Conservation (phyloP, 64 coral and sea anemone genomes). For the Montipora foliosa region DNA sequence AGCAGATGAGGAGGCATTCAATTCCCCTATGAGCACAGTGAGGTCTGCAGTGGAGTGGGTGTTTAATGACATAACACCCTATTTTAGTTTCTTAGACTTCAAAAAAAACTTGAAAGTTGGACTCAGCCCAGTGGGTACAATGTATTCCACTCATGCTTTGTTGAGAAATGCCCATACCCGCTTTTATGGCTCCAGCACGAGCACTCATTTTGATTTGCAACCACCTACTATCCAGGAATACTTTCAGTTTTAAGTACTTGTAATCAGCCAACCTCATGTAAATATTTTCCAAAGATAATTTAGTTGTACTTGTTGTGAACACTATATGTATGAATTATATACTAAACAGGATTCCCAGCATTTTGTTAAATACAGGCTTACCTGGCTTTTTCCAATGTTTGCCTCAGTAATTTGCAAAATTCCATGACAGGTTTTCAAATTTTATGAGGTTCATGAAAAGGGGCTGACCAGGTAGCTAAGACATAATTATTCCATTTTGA, state of each 20-base stretch:
- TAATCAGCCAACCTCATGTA: background rate
- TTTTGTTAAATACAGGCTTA: background rate
- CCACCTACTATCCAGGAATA: constrained; percentile 42
- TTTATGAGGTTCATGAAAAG: background rate
- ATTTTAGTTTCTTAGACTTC: no score
- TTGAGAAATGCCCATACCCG: constrained; percentile 52
- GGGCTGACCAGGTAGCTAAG: background rate
- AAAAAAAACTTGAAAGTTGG: no score
- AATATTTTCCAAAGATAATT: background rate
- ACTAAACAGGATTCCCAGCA: background rate
- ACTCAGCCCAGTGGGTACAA: background rate
- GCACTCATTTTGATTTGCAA: constrained; percentile 40
- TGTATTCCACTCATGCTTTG: constrained; percentile 26
- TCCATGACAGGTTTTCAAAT: background rate
- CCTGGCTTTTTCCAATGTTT: background rate
- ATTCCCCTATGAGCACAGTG: no score
- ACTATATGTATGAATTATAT: background rate
- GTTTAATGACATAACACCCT: no score
- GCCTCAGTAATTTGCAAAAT: background rate
- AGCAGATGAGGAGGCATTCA: no score
- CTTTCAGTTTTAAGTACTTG: constrained; percentile 27
- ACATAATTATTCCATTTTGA: background rate
- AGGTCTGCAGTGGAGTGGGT: no score
- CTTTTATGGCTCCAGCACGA: constrained; percentile 50
- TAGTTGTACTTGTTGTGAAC: background rate